Evolutionary conservation across 2,113 vertebrate species (phyloP).

Genomic region (Corythornis madagascariensis): DNA sequence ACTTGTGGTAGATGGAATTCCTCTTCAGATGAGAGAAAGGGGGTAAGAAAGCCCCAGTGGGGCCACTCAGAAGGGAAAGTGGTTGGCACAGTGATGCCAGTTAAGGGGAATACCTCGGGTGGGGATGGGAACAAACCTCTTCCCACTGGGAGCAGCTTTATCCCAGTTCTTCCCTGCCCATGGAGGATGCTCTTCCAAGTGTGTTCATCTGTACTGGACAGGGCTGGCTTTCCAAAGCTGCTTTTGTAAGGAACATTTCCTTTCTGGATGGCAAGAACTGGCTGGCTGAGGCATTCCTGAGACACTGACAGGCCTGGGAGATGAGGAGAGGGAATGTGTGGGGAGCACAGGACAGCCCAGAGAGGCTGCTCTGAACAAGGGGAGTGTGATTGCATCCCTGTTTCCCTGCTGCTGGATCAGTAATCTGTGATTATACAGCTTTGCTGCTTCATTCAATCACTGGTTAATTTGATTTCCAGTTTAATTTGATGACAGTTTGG

Average conservation of each 20-base stretch:
- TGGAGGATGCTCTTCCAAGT: neutral
- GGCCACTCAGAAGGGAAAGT: neutral
- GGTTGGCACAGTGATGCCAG: neutral
- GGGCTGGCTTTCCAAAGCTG: neutral
- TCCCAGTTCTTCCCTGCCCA: neutral
- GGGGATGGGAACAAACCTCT: neutral
- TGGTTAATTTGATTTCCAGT: conserved; percentile 56
- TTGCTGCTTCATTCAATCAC: conserved; percentile 21
- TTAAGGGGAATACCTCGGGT: neutral
- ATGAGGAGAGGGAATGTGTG: neutral
- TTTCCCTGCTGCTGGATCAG: neutral
- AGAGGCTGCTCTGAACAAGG: neutral
- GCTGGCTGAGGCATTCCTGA: neutral
- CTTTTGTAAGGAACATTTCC: neutral
- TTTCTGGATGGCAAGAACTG: neutral
- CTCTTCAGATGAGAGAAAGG: too few species aligned
- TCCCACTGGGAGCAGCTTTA: neutral
- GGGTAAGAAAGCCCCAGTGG: neutral
- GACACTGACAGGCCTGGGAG: neutral
- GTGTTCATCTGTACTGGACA: neutral
- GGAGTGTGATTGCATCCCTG: neutral
- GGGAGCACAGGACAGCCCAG: neutral
- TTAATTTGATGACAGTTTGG: conserved; percentile 52
- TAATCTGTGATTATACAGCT: conserved; percentile 32
- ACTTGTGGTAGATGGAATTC: neutral